phyloP scores from a whole-genome alignment of 1,140 invertebrate genomes.

The Calliopsis andreniformis region DNA sequence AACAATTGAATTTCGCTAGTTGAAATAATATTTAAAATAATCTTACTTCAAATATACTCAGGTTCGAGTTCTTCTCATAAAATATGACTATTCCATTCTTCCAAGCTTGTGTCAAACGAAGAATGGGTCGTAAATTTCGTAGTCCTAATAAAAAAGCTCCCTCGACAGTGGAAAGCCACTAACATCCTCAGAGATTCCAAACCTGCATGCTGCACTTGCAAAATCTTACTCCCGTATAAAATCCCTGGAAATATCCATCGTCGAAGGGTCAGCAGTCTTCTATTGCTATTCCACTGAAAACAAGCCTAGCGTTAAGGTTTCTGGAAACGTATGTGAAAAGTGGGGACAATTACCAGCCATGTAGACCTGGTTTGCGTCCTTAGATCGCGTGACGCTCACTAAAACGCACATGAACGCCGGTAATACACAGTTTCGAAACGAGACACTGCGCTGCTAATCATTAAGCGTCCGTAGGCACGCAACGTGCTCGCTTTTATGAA shows the following conservation, averaged over 20 bases:
- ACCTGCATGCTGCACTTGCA: neutral
- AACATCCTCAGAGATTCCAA: neutral
- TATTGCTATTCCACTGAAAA: too few relatives aligned
- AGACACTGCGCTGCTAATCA: constrained; percentile 15
- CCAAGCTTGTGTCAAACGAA: neutral
- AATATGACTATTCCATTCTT: neutral
- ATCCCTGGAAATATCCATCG: too few relatives aligned
- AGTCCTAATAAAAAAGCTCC: too few relatives aligned
- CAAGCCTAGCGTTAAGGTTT: too few relatives aligned
- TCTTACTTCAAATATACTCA: too few relatives aligned
- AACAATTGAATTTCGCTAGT: too few relatives aligned
- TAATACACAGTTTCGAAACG: neutral
- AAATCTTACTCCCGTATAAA: too few relatives aligned
- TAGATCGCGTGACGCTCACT: neutral
- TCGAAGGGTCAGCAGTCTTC: too few relatives aligned
- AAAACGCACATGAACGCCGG: neutral
- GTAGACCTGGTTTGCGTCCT: neutral
- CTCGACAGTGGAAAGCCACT: neutral
- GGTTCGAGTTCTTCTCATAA: neutral
- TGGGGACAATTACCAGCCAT: too few relatives aligned
- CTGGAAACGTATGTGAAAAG: too few relatives aligned
- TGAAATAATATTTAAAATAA: too few relatives aligned
- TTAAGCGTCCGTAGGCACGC: constrained; percentile 26
- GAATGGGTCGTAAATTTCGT: constrained; percentile 1
- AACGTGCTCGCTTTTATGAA: constrained; percentile 36